Percentiles rank a stretch among this genome's conserved stretches.
Evolutionary conservation across 2,797 vertebrate species (phyloP).

Genomic region (Channa striata): DNA sequence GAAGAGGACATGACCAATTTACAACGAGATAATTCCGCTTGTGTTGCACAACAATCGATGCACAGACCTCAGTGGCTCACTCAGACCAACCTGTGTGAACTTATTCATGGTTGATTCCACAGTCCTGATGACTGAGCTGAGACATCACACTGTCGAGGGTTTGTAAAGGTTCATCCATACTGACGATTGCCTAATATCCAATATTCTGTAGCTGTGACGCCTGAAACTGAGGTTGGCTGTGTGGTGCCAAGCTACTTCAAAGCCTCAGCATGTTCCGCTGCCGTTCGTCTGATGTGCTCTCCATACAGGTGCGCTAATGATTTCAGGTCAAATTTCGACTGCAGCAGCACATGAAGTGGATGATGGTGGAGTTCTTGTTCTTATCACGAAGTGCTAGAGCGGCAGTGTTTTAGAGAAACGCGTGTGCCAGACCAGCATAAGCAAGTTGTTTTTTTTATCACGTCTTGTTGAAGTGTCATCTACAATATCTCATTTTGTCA

Average conservation of each 20-base stretch:
- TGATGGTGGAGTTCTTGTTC: slow-evolving; percentile 12
- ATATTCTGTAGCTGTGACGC: too few species aligned
- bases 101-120: background rate
- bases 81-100: background rate
- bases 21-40: background rate
- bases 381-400: background rate
- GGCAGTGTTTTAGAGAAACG: background rate
- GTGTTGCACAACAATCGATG: background rate
- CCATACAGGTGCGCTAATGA: slow-evolving; percentile 31
- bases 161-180: background rate
- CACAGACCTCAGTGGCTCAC: background rate
- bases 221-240: slow-evolving; percentile 7
- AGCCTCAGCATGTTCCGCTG: slow-evolving; percentile 9
- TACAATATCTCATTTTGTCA: background rate
- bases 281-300: slow-evolving; percentile 25
- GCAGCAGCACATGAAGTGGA: slow-evolving; percentile 9
- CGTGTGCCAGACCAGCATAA: background rate
- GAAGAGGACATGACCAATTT: slow-evolving; percentile 16
- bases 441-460: background rate
- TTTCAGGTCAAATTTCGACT: slow-evolving; percentile 27
- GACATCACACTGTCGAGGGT: too few species aligned
- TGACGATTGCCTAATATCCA: background rate
- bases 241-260: slow-evolving; percentile 22
- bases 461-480: background rate
- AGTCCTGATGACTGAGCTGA: background rate